phyloP scores from a whole-genome alignment of 2,888 invertebrate genomes.

The Capitulum mitella region DNA sequence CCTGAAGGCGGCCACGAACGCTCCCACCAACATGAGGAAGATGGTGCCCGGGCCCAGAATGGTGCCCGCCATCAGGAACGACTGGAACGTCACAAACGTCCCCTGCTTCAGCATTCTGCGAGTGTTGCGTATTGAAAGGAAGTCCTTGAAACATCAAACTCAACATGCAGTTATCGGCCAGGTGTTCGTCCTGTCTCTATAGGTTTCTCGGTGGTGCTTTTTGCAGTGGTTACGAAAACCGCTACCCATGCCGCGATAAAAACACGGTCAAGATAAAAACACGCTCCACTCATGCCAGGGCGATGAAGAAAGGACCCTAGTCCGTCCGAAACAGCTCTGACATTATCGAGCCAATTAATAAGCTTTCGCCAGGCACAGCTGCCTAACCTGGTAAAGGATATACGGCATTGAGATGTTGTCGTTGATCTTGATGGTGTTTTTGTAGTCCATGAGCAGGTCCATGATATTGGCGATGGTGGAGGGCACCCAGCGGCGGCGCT shows the following conservation, averaged over 20 bases:
- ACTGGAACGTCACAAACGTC: conserved; percentile 55
- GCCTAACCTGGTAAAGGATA: conserved; percentile 66
- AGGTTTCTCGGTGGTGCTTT: no score
- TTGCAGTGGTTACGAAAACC: no score
- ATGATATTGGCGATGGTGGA: conserved; percentile 98
- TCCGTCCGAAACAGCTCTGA: no score
- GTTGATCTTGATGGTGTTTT: conserved; percentile 88
- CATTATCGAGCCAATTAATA: not conserved
- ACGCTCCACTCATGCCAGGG: no score
- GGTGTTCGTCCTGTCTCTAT: no score
- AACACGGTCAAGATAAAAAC: no score
- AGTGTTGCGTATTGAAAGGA: no score
- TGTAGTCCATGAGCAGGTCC: conserved; percentile 87
- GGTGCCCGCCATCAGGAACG: conserved; percentile 89
- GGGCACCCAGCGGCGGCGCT: conserved; percentile 96
- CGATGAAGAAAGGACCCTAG: no score
- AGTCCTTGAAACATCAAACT: no score
- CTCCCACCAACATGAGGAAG: conserved; percentile 98
- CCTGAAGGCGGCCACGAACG: conserved; percentile 93
- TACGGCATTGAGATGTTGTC: conserved; percentile 94
- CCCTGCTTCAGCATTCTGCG: no score
- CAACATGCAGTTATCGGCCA: no score
- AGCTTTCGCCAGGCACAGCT: not conserved
- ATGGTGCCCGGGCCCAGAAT: conserved; percentile 95
- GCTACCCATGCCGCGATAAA: no score